Percentiles rank a stretch among this genome's conserved stretches.
Evolutionary conservation across 2,113 vertebrate species (phyloP).

Genomic region (Melanerpes formicivorus): DNA sequence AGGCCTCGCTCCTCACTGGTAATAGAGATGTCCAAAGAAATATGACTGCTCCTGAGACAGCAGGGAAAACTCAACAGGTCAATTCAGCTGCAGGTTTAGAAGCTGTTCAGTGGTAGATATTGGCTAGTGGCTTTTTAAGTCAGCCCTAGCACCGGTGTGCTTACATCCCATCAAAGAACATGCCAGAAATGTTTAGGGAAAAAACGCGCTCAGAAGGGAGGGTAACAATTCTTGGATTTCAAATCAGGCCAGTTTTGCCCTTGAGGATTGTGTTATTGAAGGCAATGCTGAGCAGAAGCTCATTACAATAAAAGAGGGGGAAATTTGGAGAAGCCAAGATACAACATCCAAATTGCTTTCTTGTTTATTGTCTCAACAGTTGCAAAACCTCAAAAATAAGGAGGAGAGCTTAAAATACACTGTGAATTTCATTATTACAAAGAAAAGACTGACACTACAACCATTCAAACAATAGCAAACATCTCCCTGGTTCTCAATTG

Average conservation of each 20-base stretch:
- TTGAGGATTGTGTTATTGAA: neutral
- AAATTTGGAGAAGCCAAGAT: neutral
- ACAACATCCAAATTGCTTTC: neutral
- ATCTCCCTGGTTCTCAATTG: neutral
- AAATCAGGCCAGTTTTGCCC: neutral
- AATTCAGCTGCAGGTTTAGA: neutral
- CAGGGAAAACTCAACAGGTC: neutral
- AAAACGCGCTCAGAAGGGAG: neutral
- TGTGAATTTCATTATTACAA: neutral
- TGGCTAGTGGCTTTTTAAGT: neutral
- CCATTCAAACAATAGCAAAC: neutral
- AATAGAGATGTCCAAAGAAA: neutral
- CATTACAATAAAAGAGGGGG: neutral
- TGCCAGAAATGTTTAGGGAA: rapidly evolving
- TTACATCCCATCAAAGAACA: neutral
- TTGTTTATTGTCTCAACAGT: neutral
- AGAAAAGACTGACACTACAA: neutral
- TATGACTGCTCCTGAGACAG: neutral
- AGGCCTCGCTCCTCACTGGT: neutral
- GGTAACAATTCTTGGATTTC: neutral
- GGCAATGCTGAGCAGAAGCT: neutral
- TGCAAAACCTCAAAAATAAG: neutral
- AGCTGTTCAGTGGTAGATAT: neutral
- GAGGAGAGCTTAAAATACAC: neutral
- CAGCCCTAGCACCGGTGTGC: neutral